These are phyloP conservation scores for Emmelina monodactyla DNA, from an alignment of 2,888 invertebrate genomes.

Conservation along the genomic window DNA sequence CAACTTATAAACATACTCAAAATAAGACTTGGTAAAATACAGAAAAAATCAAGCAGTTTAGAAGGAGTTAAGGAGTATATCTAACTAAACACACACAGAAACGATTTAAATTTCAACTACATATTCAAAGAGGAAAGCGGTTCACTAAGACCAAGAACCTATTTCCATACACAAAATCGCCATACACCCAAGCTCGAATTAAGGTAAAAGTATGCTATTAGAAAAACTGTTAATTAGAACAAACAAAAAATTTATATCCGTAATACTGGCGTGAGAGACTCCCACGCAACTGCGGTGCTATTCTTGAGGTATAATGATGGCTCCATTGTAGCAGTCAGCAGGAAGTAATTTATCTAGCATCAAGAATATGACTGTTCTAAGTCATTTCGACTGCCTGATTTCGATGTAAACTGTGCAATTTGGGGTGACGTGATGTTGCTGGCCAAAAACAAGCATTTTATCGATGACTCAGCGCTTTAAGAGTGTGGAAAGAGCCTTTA, in stretches of 20 bases:
- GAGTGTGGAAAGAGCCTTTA: no score
- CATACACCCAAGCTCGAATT: no score
- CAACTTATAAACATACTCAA: no score
- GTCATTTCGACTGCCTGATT: slow-evolving; percentile 60
- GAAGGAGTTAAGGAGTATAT: no score
- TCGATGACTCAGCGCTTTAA: slow-evolving; percentile 22
- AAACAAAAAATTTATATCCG: slow-evolving; percentile 63
- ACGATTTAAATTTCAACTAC: no score
- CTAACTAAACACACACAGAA: no score
- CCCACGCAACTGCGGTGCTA: slow-evolving; percentile 50
- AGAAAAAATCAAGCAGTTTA: no score
- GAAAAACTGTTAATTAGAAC: slow-evolving; percentile 63
- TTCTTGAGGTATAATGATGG: slow-evolving; percentile 59
- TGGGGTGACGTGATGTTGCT: slow-evolving; percentile 29
- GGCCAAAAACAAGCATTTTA: slow-evolving; percentile 25
- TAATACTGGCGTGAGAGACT: slow-evolving; percentile 61
- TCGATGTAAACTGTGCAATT: slow-evolving; percentile 60
- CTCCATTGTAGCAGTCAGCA: slow-evolving; percentile 56
- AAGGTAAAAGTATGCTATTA: slow-evolving; percentile 60
- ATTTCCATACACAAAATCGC: no score
- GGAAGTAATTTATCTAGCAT: slow-evolving; percentile 67
- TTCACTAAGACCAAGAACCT: no score
- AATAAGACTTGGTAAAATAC: no score
- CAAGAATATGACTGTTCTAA: slow-evolving; percentile 64
- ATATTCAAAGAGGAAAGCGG: no score